Evolutionary conservation across 1,140 invertebrate species (phyloP).

Genomic region (Nasonia vitripennis): DNA sequence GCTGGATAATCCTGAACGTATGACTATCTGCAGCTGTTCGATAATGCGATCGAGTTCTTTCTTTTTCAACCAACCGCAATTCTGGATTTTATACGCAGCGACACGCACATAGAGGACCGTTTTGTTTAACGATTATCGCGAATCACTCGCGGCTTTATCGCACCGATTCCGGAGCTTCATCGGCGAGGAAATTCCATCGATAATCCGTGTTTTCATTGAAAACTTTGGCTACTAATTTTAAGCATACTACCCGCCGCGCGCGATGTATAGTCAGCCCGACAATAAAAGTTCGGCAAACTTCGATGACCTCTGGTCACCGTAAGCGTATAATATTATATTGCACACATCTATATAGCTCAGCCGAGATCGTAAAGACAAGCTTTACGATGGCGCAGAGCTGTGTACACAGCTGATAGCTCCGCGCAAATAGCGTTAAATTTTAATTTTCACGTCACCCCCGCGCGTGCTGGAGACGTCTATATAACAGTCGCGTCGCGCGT

Average conservation of each 20-base stretch:
- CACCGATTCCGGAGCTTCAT: too few relatives aligned
- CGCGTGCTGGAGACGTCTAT: not conserved
- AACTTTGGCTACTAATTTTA: too few relatives aligned
- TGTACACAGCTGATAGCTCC: not conserved
- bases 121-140: conserved; percentile 1
- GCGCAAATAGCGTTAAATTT: not conserved
- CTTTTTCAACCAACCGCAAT: not conserved
- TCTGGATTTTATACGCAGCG: not conserved
- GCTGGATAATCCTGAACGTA: conserved; percentile 21
- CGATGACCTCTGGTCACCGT: too few relatives aligned
- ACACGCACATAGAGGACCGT: not conserved
- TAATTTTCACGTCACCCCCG: not conserved
- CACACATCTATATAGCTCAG: not conserved
- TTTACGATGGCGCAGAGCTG: not conserved
- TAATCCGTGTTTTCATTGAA: too few relatives aligned
- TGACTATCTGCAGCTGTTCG: not conserved
- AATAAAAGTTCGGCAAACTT: too few relatives aligned
- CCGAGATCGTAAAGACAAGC: not conserved
- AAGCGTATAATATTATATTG: too few relatives aligned
- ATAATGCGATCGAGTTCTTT: conserved; percentile 10
- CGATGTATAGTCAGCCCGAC: too few relatives aligned
- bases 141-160: not conserved
- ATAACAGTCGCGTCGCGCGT: not conserved
- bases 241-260: too few relatives aligned
- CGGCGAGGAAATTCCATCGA: too few relatives aligned